These are phyloP conservation scores for Ormyrus labotus DNA, from an alignment of 2,888 invertebrate genomes.

Conservation along the genomic window DNA sequence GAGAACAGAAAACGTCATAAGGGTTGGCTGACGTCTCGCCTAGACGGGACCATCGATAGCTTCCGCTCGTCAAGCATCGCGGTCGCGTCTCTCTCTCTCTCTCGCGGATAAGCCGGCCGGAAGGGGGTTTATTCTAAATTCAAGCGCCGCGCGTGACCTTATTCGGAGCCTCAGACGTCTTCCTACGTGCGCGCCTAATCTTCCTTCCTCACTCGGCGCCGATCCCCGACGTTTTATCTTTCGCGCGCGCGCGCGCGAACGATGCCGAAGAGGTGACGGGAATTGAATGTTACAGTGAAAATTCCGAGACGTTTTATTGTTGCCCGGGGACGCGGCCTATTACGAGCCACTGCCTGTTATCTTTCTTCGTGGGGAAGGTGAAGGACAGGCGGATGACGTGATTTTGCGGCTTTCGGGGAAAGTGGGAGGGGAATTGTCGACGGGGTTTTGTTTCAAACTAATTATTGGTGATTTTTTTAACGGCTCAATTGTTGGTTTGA, in stretches of 20 bases:
- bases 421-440: too few species aligned
- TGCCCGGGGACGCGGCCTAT: too few species aligned
- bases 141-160: slow-evolving; percentile 53
- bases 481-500: too few species aligned
- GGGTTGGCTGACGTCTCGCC: slow-evolving; percentile 33
- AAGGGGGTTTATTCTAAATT: slow-evolving; percentile 55
- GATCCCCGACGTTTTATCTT: too few species aligned
- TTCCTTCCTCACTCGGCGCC: slow-evolving; percentile 20
- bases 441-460: too few species aligned
- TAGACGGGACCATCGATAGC: slow-evolving; percentile 54
- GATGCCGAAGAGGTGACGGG: slow-evolving; percentile 1
- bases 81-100: background rate
- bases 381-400: too few species aligned
- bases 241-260: too few species aligned
- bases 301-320: background rate
- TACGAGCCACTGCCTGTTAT: too few species aligned
- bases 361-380: too few species aligned
- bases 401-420: too few species aligned
- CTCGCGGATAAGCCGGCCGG: slow-evolving; percentile 45
- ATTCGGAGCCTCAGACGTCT: slow-evolving; percentile 48
- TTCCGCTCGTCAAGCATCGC: slow-evolving; percentile 61
- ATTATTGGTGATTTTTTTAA: too few species aligned
- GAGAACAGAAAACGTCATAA: slow-evolving; percentile 14
- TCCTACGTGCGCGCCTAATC: slow-evolving; percentile 49
- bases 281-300: slow-evolving; percentile 35